Evolutionary conservation across 2,113 vertebrate species (phyloP), one percentile per base, ranked within the genome.

Genomic region (Martes martes): DNA sequence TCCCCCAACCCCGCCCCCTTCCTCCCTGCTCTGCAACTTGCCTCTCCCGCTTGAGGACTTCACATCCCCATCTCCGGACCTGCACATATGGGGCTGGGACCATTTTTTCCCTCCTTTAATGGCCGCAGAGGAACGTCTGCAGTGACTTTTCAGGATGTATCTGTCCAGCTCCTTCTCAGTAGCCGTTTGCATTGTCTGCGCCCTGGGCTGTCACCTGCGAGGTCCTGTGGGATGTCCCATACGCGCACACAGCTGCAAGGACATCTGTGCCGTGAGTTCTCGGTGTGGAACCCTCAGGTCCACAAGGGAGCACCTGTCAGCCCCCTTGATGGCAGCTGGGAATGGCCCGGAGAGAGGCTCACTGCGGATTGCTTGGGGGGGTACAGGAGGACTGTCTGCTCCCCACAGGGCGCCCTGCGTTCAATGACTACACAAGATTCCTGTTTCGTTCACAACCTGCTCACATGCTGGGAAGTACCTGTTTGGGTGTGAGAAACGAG

Each of bases 371-470:
- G 45, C 23, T 7, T 31, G 23, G 28, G 61, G 42, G 45, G 39
- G 16, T 10, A 0, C 57, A 23, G 76, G 6, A 28, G 76, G 4
- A 9, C 26, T 11, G 28, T 11, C 5, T 7, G 7, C 57, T 89
- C 79, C 80, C n/a, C 0, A 9, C n/a, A 19, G 7, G 45, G 6
- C 0, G 0, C 61, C 39, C 73, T 13, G 0, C 7, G 13, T 16
- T 57, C 2, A 1, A 1, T 28, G 61, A 69, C 33, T n/a, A 3
- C 33, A 6, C 3, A 6, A n/a, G 76, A 11, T 42, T 42, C 59
- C 76, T 33, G 10, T 45, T n/a, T 9, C 13, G 55, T 55, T 79
- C 61, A 4, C 45, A 61, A 2, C 28, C 16, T 73, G 42, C 45
- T 39, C 13, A 1, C 8, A 16, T 15, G 11, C 42, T 67, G 31